These are phyloP conservation scores for Anomalospiza imberbis DNA, from an alignment of 2,797 vertebrate species.

Conservation along the genomic window DNA sequence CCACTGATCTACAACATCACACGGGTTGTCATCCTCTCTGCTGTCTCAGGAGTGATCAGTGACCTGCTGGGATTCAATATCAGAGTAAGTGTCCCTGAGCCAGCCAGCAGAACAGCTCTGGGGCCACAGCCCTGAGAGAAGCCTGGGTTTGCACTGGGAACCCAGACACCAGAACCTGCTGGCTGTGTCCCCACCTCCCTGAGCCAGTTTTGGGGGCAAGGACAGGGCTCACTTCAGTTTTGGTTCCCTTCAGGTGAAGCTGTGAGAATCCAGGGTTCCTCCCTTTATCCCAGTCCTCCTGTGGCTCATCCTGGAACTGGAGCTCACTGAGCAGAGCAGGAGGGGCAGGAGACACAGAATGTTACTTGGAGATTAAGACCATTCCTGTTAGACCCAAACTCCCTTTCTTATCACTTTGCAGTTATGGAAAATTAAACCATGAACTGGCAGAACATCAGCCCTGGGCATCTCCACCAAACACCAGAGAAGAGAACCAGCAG, in stretches of 20 bases:
- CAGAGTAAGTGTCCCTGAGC: slow-evolving; percentile 77
- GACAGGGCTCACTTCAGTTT: neutral
- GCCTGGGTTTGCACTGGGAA: neutral
- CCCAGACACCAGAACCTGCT: neutral
- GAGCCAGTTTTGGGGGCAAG: neutral
- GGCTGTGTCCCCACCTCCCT: neutral
- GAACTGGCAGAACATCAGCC: slow-evolving; percentile 53
- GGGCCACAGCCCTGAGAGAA: neutral
- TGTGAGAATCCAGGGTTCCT: neutral
- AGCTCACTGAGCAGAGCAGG: neutral
- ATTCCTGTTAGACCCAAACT: neutral
- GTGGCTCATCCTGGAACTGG: neutral
- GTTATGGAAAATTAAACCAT: slow-evolving; percentile 98
- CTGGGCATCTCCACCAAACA: neutral
- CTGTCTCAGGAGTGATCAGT: slow-evolving; percentile 94
- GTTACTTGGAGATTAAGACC: neutral
- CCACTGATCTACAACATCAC: slow-evolving; percentile 98
- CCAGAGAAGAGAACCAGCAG: neutral
- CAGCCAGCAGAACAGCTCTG: neutral
- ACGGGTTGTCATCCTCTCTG: slow-evolving; percentile 94
- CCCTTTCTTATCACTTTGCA: slow-evolving; percentile 58
- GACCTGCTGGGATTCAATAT: slow-evolving; percentile 98
- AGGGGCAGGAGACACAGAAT: neutral
- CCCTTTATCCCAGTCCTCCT: neutral
- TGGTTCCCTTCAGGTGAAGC: neutral